A percentile compares a stretch with the other conserved stretches of the same genome.
Evolutionary conservation across 2,888 invertebrate species (phyloP).

Genomic region (Conops quadrifasciatus): DNA sequence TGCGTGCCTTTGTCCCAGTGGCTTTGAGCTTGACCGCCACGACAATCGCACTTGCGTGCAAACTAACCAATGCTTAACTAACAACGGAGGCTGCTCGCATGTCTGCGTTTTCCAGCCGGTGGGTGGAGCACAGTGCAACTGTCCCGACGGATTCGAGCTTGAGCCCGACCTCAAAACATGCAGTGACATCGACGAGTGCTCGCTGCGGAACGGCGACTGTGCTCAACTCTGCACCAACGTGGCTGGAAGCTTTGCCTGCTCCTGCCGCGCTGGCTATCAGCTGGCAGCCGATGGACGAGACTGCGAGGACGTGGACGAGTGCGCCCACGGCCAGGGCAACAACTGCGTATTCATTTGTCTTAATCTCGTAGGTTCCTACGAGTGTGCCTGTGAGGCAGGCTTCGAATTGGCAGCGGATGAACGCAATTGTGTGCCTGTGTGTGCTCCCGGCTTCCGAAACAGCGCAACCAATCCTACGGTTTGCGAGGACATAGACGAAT

Average conservation of each 20-base stretch:
- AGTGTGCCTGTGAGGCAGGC: constrained; percentile 66
- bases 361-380: constrained; percentile 69
- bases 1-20: constrained; percentile 58
- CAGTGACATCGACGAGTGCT: constrained; percentile 70
- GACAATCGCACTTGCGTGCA: constrained; percentile 61
- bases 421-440: constrained; percentile 49
- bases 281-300: constrained; percentile 42
- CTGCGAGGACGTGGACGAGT: constrained; percentile 58
- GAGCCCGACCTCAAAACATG: constrained; percentile 62
- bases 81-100: constrained; percentile 65
- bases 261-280: constrained; percentile 59
- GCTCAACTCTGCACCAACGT: constrained; percentile 69
- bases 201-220: constrained; percentile 58
- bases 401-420: constrained; percentile 60
- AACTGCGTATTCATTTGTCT: constrained; percentile 70
- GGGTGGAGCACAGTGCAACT: constrained; percentile 68
- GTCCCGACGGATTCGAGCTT: constrained; percentile 68
- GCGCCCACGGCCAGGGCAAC: constrained; percentile 65
- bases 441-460: constrained; percentile 65
- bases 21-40: constrained; percentile 48
- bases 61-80: constrained; percentile 67
- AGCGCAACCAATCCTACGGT: constrained; percentile 50
- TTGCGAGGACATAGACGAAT: constrained; percentile 68
- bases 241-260: constrained; percentile 69
- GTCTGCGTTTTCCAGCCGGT: constrained; percentile 59